Base-by-base conservation (phyloP, 53 echinoderm and acorn worm genomes). In the Luidia sarsii region DNA sequence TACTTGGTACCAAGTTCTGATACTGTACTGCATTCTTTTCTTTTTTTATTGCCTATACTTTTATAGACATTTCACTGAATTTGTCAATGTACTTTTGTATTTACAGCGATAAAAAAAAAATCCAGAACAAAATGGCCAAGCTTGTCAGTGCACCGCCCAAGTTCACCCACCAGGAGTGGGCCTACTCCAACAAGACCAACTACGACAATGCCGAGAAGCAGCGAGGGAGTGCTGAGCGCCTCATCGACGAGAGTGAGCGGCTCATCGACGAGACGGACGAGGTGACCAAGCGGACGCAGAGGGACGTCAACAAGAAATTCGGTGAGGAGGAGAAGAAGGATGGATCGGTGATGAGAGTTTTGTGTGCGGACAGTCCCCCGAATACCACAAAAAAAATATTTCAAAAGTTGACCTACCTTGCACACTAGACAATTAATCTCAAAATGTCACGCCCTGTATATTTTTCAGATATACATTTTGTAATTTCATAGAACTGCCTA, bases 251-350 rank as follows among this genome's bases (percentile, higher is more conserved):
- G 61, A 93, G 97, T 59, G 72, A 96, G 61, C 72, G 97, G 28
- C 81, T 96, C 28, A 80, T 96, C 48, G 97, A 96, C 60, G 97
- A 96, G 70, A 96, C 97, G 3, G 97, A 96, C 5, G 93, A 96
- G 66, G 87, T 82, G 45, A 93, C 97, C 18, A 93, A 90, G 80
- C 88, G 88, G 54, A 93, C 93, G 28, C 97, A 96, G 86, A 75
- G 97, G 36, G 97, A 96, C 88, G 97, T 96, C 59, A 92, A 96
- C 74, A 96, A 96, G 87, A 96, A 96, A 80, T 93, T 96, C 66
- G 97, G 97, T 96, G 73, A 87, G 66, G 16, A n/a, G n/a, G n/a
- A n/a, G n/a, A n/a, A n/a, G n/a, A n/a, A n/a, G n/a, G n/a, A n/a
- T n/a, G n/a, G n/a, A n/a, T n/a, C n/a, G n/a, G n/a, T n/a, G n/a